A percentile compares a stretch with the other conserved stretches of the same genome.
These are phyloP conservation scores for Cynopterus brachyotis DNA, from an alignment of 2,113 vertebrate species.

Conservation along the genomic window DNA sequence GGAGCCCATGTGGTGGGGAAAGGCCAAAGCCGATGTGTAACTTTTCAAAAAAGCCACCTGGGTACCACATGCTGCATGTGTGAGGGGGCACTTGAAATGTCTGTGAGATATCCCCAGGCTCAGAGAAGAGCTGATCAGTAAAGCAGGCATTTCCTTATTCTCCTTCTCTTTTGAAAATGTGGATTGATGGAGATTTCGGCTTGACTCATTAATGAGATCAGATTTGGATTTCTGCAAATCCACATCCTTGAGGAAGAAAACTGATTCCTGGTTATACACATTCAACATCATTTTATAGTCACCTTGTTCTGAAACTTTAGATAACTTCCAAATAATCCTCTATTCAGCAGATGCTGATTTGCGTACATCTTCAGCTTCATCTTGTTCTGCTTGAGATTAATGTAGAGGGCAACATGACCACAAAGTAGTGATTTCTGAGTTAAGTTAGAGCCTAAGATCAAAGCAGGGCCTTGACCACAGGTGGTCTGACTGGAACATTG, in stretches of 20 bases:
- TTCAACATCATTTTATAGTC: background rate
- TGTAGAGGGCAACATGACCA: background rate
- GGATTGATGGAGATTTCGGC: background rate
- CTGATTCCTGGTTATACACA: background rate
- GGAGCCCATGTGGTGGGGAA: background rate
- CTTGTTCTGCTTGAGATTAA: background rate
- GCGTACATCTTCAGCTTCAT: background rate
- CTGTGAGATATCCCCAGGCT: background rate
- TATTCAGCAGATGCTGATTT: background rate
- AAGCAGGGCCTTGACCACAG: background rate
- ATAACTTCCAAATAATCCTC: background rate
- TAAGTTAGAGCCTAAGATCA: background rate
- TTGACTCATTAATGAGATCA: background rate
- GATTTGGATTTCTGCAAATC: background rate
- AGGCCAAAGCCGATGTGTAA: background rate
- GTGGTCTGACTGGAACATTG: background rate
- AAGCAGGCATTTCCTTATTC: background rate
- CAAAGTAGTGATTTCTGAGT: background rate
- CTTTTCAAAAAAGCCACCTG: background rate
- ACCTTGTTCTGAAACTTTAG: background rate
- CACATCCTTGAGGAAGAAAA: background rate
- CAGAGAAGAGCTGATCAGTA: background rate
- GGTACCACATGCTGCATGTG: fast-evolving
- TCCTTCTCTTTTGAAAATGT: background rate
- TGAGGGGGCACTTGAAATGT: fast-evolving